phyloP scores from a whole-genome alignment of 2,113 vertebrate species.

The Cyrtonyx montezumae region DNA sequence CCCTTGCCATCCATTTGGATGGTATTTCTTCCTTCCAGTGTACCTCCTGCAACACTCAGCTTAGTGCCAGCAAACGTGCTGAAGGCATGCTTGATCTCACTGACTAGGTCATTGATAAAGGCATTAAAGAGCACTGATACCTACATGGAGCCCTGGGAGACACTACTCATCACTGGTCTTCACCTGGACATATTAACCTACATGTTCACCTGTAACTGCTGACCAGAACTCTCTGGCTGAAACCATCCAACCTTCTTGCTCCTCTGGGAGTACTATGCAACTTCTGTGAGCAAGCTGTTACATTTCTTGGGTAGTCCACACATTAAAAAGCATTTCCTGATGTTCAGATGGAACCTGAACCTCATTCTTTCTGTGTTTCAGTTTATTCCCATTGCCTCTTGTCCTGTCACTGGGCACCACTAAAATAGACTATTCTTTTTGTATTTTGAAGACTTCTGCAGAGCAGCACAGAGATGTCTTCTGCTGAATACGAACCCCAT shows the following conservation, averaged over 20 bases:
- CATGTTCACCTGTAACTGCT: neutral
- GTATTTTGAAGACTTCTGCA: neutral
- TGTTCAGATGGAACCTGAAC: neutral
- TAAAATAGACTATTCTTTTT: neutral
- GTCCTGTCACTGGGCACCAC: neutral
- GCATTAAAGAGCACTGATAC: neutral
- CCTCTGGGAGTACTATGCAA: neutral
- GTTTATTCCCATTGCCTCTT: neutral
- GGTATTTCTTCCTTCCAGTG: neutral
- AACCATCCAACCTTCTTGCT: neutral
- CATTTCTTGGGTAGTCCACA: neutral
- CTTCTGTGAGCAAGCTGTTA: neutral
- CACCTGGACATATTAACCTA: neutral
- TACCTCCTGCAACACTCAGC: neutral
- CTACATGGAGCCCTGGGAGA: neutral
- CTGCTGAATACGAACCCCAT: neutral
- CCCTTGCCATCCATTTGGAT: neutral
- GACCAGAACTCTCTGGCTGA: too few species aligned
- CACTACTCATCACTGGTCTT: neutral
- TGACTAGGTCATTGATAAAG: neutral
- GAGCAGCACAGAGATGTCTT: neutral
- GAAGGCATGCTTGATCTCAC: neutral
- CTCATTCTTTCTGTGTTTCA: neutral
- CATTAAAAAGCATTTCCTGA: neutral
- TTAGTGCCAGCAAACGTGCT: neutral